Evolutionary conservation across 2,888 invertebrate species (phyloP).

Genomic region (Sceliomorpha sp.): DNA sequence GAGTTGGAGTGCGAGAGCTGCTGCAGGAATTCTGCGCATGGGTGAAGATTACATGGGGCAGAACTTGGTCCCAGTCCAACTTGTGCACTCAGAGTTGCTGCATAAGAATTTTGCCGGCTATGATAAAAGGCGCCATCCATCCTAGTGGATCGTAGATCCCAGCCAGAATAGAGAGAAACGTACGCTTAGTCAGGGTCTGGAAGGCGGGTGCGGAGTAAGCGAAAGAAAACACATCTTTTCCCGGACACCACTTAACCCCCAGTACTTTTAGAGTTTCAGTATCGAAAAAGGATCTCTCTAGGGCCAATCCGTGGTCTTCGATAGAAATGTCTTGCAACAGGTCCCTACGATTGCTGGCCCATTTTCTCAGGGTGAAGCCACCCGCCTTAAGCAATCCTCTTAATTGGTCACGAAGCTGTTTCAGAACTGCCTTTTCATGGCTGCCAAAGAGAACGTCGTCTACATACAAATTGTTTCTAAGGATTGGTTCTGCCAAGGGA

Average conservation of each 20-base stretch:
- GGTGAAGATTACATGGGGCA: too few relatives aligned
- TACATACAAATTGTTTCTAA: conserved; percentile 13
- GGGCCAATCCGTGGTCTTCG: conserved; percentile 7
- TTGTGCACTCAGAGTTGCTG: conserved; percentile 13
- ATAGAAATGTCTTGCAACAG: conserved; percentile 4
- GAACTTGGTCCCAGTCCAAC: conserved; percentile 20
- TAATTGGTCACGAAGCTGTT: neutral
- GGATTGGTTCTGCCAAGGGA: conserved; percentile 6
- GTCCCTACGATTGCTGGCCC: conserved; percentile 15
- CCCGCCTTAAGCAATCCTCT: conserved; percentile 2
- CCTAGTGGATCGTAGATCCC: conserved; percentile 34
- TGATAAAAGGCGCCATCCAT: conserved; percentile 21
- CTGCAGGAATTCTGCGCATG: too few relatives aligned
- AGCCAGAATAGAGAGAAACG: conserved; percentile 6
- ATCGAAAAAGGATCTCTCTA: neutral
- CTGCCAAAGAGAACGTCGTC: neutral
- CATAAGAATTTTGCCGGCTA: conserved; percentile 17
- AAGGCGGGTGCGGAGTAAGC: neutral
- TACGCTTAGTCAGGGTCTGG: conserved; percentile 5
- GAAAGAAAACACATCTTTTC: neutral
- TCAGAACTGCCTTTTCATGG: too few relatives aligned
- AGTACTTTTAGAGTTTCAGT: conserved; percentile 13
- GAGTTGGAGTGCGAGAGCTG: too few relatives aligned
- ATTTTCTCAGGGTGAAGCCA: conserved; percentile 18
- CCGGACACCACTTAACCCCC: conserved; percentile 16